phyloP scores from a whole-genome alignment of 2,797 vertebrate species.

The Chaenodraco wilsoni region DNA sequence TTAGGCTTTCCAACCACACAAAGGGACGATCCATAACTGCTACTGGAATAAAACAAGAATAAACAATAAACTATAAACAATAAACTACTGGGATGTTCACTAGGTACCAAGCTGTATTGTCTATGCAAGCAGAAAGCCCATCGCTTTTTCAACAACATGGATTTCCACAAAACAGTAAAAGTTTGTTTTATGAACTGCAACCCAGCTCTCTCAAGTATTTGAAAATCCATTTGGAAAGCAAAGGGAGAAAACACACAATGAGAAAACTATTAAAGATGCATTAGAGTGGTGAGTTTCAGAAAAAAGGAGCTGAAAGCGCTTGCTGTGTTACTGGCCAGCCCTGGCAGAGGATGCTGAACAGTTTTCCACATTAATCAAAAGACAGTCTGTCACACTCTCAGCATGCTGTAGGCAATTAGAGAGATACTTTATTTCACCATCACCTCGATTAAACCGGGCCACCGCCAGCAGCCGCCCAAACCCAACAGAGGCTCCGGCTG shows the following conservation, averaged over 20 bases:
- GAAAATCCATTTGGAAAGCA: conserved; percentile 67
- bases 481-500: conserved; percentile 38
- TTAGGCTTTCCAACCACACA: conserved; percentile 50
- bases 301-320: conserved; percentile 61
- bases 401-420: conserved; percentile 66
- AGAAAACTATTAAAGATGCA: conserved; percentile 71
- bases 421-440: conserved; percentile 63
- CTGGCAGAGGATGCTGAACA: conserved; percentile 52
- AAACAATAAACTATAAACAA: too few species aligned
- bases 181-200: conserved; percentile 52
- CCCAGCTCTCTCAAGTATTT: conserved; percentile 42
- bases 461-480: conserved; percentile 58
- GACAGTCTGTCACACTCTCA: conserved; percentile 61
- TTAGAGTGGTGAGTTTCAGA: conserved; percentile 45
- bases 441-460: conserved; percentile 62
- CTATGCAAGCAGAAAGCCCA: conserved; percentile 28
- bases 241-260: conserved; percentile 43
- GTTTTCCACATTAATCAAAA: conserved; percentile 78
- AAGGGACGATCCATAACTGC: conserved; percentile 20
- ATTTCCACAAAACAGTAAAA: conserved; percentile 50
- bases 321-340: conserved; percentile 46
- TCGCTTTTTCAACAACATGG: conserved; percentile 36
- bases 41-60: too few species aligned
- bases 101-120: conserved; percentile 24
- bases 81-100: conserved; percentile 37